phyloP scores from a whole-genome alignment of 2,888 invertebrate genomes.

The Minunthozetes semirufus region DNA sequence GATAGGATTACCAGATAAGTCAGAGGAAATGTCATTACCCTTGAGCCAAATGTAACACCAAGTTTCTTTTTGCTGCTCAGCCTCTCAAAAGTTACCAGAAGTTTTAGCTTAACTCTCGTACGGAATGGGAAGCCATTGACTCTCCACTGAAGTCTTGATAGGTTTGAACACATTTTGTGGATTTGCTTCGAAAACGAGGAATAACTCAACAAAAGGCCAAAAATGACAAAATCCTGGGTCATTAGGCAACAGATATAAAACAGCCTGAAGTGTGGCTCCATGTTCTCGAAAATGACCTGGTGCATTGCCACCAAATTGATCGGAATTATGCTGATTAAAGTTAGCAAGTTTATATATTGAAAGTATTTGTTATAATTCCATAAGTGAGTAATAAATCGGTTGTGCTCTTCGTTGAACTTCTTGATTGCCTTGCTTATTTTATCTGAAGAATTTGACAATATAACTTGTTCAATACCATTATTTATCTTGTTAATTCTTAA shows the following conservation, averaged over 20 bases:
- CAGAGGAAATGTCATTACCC: not conserved
- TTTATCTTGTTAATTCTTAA: not conserved
- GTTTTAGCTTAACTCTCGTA: not conserved
- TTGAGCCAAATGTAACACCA: not conserved
- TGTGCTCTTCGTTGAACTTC: not conserved
- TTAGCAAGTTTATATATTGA: not conserved
- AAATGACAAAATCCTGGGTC: not conserved
- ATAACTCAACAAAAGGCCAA: not conserved
- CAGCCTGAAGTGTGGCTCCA: not conserved
- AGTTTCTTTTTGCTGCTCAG: not conserved
- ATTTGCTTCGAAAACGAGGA: not conserved
- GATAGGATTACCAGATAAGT: too few species aligned
- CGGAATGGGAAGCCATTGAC: not conserved
- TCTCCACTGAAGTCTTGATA: constrained; percentile 11
- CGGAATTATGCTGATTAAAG: not conserved
- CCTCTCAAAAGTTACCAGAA: not conserved
- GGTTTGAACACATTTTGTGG: not conserved
- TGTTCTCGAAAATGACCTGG: not conserved
- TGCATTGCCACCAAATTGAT: not conserved
- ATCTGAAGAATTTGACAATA: not conserved
- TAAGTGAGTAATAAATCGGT: not conserved
- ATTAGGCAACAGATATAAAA: not conserved
- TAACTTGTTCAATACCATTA: not conserved
- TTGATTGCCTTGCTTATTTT: not conserved
- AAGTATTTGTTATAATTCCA: not conserved